phyloP scores from a whole-genome alignment of 2,797 vertebrate species.

The Schizothorax lantsangensis region DNA sequence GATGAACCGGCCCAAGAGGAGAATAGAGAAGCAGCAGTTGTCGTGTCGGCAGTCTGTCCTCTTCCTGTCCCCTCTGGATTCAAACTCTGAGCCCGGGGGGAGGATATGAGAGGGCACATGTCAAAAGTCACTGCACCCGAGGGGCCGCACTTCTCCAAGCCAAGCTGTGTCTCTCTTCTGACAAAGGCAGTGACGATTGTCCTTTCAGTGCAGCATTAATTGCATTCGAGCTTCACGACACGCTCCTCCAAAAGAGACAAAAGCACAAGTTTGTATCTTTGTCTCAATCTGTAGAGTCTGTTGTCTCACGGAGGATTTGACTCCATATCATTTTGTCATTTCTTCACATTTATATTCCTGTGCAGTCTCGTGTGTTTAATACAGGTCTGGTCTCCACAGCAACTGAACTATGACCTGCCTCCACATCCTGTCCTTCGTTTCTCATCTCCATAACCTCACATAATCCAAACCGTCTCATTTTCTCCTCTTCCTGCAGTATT shows the following conservation, averaged over 20 bases:
- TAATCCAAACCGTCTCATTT: conserved; percentile 3
- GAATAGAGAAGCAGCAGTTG: conserved; percentile 53
- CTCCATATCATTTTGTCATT: conserved; percentile 30
- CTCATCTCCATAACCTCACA: conserved; percentile 29
- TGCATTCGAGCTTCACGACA: conserved; percentile 68
- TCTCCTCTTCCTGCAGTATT: conserved; percentile 47
- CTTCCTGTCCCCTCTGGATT: conserved; percentile 57
- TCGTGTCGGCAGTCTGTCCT: conserved; percentile 67
- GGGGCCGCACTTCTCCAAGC: conserved; percentile 62
- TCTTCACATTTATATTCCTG: conserved; percentile 41
- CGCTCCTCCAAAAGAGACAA: conserved; percentile 57
- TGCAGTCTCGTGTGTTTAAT: conserved; percentile 25
- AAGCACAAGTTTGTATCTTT: conserved; percentile 53
- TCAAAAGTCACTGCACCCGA: conserved; percentile 73
- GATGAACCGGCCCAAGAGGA: conserved; percentile 27
- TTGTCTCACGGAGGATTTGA: conserved; percentile 25
- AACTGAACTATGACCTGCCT: conserved; percentile 52
- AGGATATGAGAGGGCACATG: conserved; percentile 70
- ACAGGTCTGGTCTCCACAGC: conserved; percentile 31
- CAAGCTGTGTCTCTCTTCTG: conserved; percentile 59
- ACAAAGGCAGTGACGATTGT: conserved; percentile 57
- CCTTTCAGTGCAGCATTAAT: conserved; percentile 57
- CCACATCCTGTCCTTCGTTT: conserved; percentile 53
- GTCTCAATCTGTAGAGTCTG: conserved; percentile 35
- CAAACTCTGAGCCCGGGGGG: conserved; percentile 53